Conservation (phyloP, 92 coral and sea anemone species). For the Virgularia gustaviana region DNA sequence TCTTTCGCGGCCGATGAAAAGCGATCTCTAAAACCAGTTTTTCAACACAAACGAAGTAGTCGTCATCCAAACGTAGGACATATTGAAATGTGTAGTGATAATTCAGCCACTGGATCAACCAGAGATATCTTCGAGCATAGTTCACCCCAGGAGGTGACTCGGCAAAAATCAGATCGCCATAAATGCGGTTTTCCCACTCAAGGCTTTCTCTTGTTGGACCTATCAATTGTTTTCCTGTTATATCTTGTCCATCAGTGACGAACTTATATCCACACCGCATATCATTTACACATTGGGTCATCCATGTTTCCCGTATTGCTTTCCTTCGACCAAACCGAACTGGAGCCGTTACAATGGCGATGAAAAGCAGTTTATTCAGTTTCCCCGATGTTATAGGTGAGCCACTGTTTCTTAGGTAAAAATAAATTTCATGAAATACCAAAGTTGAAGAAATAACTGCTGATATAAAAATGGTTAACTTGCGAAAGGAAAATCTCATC, state of each 20-base stretch:
- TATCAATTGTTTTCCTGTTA: background rate
- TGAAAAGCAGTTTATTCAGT: too few relatives aligned
- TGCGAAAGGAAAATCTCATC: too few relatives aligned
- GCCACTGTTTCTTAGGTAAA: too few relatives aligned
- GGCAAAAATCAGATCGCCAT: slow-evolving; percentile 47
- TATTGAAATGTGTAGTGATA: slow-evolving; percentile 50
- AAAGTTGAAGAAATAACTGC: too few relatives aligned
- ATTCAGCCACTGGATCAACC: slow-evolving; percentile 51
- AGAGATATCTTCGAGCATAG: slow-evolving; percentile 48
- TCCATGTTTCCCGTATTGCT: too few relatives aligned
- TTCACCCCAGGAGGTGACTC: slow-evolving; percentile 48
- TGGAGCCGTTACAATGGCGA: too few relatives aligned
- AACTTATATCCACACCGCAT: too few relatives aligned
- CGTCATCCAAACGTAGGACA: slow-evolving; percentile 57
- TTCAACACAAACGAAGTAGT: slow-evolving; percentile 54
- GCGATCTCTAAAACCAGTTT: background rate
- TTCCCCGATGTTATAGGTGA: too few relatives aligned
- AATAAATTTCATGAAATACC: too few relatives aligned
- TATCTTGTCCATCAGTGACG: slow-evolving; percentile 43
- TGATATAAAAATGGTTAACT: too few relatives aligned
- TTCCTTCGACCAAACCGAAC: too few relatives aligned
- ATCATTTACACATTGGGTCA: too few relatives aligned
- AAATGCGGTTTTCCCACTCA: slow-evolving; percentile 18
- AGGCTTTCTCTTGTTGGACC: background rate
- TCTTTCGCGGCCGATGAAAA: background rate